Conservation (phyloP, 2,888 invertebrate genomes). For the Choristoneura rosaceana region DNA sequence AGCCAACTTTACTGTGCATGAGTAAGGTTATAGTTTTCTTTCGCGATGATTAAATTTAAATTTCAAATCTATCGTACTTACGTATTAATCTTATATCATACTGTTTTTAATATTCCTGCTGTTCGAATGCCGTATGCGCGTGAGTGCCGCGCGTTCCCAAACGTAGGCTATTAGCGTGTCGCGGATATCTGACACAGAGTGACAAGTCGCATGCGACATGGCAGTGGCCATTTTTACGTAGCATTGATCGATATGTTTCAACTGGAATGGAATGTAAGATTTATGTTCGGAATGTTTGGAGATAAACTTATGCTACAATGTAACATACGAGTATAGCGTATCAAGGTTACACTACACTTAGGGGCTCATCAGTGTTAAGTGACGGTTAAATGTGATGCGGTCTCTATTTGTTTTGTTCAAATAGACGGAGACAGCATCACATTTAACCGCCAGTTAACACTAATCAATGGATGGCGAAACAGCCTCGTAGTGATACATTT, state of each 20-base stretch:
- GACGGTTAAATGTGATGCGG: too few relatives aligned
- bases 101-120: slow-evolving; percentile 8
- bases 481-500: too few relatives aligned
- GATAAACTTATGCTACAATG: slow-evolving; percentile 4
- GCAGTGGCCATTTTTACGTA: slow-evolving; percentile 11
- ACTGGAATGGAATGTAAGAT: slow-evolving; percentile 9
- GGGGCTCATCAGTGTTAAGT: too few relatives aligned
- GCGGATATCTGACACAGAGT: slow-evolving; percentile 31
- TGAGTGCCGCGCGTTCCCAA: slow-evolving; percentile 19
- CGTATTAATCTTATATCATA: neutral
- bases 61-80: neutral
- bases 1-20: too few relatives aligned
- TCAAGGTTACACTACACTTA: neutral
- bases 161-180: slow-evolving; percentile 38
- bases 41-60: neutral
- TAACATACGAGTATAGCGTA: neutral
- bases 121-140: slow-evolving; percentile 9
- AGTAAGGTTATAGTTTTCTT: too few relatives aligned
- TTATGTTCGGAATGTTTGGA: slow-evolving; percentile 25
- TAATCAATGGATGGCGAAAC: too few relatives aligned
- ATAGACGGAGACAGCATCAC: too few relatives aligned
- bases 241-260: slow-evolving; percentile 31
- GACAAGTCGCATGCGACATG: slow-evolving; percentile 27
- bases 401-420: too few relatives aligned
- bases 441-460: too few relatives aligned